A percentile compares a stretch with the other conserved stretches of the same genome.
These are phyloP conservation scores for Phymorhynchus buccinoides DNA, from an alignment of 1,140 invertebrate genomes.

Conservation along the genomic window DNA sequence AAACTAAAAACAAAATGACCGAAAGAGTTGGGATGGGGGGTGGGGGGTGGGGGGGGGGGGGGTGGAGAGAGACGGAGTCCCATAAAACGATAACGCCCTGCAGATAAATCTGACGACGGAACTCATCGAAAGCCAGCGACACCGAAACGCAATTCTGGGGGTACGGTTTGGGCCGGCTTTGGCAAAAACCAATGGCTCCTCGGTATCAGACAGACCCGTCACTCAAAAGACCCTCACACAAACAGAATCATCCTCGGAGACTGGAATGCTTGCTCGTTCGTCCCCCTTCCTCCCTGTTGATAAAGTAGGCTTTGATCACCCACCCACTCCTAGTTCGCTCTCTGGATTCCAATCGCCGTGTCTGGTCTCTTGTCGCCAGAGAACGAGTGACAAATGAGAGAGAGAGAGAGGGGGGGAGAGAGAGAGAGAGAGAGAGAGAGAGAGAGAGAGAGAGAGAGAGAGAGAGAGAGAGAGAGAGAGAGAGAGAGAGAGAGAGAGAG, in stretches of 20 bases:
- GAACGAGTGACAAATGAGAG: constrained; percentile 32
- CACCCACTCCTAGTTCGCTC: constrained; percentile 10
- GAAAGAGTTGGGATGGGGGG: too few species aligned
- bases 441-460: too few species aligned
- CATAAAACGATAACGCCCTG: too few species aligned
- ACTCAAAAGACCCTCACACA: background rate
- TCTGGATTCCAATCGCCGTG: constrained; percentile 26
- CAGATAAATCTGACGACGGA: background rate
- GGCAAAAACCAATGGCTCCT: constrained; percentile 9
- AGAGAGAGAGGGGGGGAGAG: too few species aligned
- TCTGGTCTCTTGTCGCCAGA: constrained; percentile 18
- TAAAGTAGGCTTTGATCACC: constrained; percentile 44
- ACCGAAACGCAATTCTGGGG: background rate
- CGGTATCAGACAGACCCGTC: background rate
- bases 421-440: too few species aligned
- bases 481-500: too few species aligned
- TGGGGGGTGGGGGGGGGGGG: too few species aligned
- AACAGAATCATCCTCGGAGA: background rate
- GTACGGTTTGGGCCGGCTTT: background rate
- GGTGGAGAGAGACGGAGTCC: too few species aligned
- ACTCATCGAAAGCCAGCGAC: background rate
- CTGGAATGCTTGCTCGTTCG: background rate
- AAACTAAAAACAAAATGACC: too few species aligned
- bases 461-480: too few species aligned
- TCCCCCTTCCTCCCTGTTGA: constrained; percentile 20